Percentiles rank a stretch among this genome's conserved stretches.
Conservation (phyloP, 1,140 invertebrate genomes). For the Atopsyche davidsoni region DNA sequence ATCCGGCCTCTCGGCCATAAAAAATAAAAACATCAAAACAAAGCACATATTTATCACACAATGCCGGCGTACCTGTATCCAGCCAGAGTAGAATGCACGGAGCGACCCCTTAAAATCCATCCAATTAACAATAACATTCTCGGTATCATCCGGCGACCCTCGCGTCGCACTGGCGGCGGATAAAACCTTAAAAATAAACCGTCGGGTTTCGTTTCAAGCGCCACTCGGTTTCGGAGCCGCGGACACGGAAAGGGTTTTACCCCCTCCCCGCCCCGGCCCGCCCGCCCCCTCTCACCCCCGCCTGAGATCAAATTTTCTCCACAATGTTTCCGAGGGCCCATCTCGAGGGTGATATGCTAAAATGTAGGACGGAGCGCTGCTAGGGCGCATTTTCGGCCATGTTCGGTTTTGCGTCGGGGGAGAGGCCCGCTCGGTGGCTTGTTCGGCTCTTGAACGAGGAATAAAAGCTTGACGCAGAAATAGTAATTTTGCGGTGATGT, state of each 20-base stretch:
- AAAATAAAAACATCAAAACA: too few relatives aligned
- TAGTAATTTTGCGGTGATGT: too few relatives aligned
- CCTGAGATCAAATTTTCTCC: neutral
- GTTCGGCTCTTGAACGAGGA: too few relatives aligned
- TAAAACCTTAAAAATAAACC: conserved; percentile 21
- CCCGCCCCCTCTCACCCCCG: neutral
- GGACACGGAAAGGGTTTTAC: conserved; percentile 30
- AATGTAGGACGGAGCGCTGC: neutral
- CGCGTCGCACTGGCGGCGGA: conserved; percentile 1
- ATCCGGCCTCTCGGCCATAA: too few relatives aligned
- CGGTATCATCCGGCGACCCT: neutral
- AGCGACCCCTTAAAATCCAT: too few relatives aligned
- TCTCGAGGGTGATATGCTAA: conserved; percentile 2
- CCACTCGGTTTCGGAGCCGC: conserved; percentile 8
- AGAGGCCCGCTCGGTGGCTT: too few relatives aligned
- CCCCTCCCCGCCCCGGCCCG: neutral
- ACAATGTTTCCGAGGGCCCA: neutral
- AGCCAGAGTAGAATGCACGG: too few relatives aligned
- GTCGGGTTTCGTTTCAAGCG: conserved; percentile 5
- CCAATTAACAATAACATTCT: too few relatives aligned
- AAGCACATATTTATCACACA: too few relatives aligned
- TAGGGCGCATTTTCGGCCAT: neutral
- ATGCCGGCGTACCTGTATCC: too few relatives aligned
- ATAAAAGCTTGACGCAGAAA: too few relatives aligned
- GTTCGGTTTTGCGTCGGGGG: too few relatives aligned